Conservation (phyloP, 2,888 invertebrate genomes). For the Nemotelus pantherinus region DNA sequence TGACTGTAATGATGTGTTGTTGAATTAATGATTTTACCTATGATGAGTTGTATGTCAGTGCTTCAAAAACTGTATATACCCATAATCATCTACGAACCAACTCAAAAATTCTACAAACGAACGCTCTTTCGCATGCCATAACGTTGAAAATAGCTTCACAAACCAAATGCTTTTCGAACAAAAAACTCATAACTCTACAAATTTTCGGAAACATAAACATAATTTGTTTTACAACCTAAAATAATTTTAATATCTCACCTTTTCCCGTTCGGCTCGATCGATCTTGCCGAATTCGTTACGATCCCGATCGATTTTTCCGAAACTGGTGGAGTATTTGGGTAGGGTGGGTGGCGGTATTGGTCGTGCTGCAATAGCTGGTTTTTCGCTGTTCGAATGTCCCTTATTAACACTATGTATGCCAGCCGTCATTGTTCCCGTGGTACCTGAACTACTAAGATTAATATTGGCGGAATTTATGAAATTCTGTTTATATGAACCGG, state of each 20-base stretch:
- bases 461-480: slow-evolving; percentile 55
- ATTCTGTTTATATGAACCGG: slow-evolving; percentile 57
- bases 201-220: too few species aligned
- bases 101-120: slow-evolving; percentile 21
- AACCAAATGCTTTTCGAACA: not conserved
- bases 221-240: not conserved
- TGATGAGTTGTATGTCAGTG: slow-evolving; percentile 21
- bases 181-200: not conserved
- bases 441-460: slow-evolving; percentile 55
- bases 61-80: slow-evolving; percentile 24
- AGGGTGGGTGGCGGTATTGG: slow-evolving; percentile 82
- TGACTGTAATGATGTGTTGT: too few species aligned
- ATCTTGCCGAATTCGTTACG: slow-evolving; percentile 68
- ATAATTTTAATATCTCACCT: slow-evolving; percentile 52
- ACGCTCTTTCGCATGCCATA: slow-evolving; percentile 23
- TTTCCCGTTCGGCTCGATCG: slow-evolving; percentile 57
- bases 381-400: slow-evolving; percentile 54
- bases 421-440: slow-evolving; percentile 52
- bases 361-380: slow-evolving; percentile 67
- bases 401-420: slow-evolving; percentile 58
- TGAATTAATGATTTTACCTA: not conserved
- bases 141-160: not conserved
- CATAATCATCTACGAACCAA: not conserved
- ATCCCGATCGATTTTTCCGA: slow-evolving; percentile 70
- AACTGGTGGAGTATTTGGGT: slow-evolving; percentile 82